Percentiles rank a stretch among this genome's conserved stretches.
phyloP scores from a whole-genome alignment of 2,888 invertebrate genomes.

The Eristalis pertinax region DNA sequence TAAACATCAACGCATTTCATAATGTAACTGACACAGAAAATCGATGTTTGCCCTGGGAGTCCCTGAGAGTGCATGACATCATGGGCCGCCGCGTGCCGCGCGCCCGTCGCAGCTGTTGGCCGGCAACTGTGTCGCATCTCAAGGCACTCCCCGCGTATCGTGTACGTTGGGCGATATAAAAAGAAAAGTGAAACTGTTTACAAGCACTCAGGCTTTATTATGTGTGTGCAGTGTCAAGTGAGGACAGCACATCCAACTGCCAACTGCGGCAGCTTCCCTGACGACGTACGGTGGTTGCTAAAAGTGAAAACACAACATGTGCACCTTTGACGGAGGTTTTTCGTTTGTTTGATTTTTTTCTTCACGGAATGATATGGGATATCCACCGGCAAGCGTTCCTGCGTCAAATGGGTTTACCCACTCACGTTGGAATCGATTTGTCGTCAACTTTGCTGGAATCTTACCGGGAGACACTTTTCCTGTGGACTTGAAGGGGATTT shows the following conservation, averaged over 20 bases:
- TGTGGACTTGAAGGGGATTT: too few relatives aligned
- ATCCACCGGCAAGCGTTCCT: too few relatives aligned
- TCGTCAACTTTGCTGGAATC: too few relatives aligned
- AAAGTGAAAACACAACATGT: not conserved
- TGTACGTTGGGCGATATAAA: not conserved
- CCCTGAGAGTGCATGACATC: constrained; percentile 21
- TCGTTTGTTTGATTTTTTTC: too few relatives aligned
- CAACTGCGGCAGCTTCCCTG: not conserved
- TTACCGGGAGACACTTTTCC: too few relatives aligned
- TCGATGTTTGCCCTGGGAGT: constrained; percentile 24
- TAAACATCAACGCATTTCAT: constrained; percentile 37
- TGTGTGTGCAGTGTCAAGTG: constrained; percentile 1
- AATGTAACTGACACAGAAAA: constrained; percentile 47
- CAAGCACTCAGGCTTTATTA: constrained; percentile 10
- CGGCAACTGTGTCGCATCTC: not conserved
- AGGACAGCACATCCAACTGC: not conserved
- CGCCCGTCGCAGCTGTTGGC: not conserved
- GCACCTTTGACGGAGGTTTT: not conserved
- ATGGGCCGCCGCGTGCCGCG: too few relatives aligned
- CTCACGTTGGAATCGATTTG: too few relatives aligned
- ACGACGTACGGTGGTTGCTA: not conserved
- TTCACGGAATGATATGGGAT: too few relatives aligned
- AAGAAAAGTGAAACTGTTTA: constrained; percentile 18
- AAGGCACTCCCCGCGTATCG: not conserved
- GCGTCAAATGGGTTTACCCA: too few relatives aligned